phyloP scores from a whole-genome alignment of 2,888 invertebrate genomes.

The Eristalinus aeneus region DNA sequence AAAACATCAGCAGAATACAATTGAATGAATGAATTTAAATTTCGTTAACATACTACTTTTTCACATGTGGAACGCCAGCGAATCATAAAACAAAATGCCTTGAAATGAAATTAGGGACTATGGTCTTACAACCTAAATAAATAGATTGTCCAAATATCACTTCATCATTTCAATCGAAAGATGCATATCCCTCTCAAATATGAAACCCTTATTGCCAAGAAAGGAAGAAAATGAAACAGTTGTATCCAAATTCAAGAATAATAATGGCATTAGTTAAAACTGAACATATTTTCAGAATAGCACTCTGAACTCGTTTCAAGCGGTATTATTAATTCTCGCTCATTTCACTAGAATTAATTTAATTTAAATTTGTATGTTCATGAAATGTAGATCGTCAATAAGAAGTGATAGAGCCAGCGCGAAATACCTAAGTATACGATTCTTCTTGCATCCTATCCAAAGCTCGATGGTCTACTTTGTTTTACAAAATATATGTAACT shows the following conservation, averaged over 20 bases:
- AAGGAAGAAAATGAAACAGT: not conserved
- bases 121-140: not conserved
- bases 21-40: not conserved
- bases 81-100: not conserved
- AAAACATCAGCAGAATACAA: not conserved
- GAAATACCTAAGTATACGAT: constrained; percentile 22
- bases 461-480: constrained; percentile 41
- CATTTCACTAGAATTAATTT: not conserved
- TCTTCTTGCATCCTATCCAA: constrained; percentile 4
- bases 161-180: not conserved
- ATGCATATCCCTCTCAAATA: not conserved
- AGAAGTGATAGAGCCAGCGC: not conserved
- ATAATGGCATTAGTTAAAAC: not conserved
- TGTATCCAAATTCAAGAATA: not conserved
- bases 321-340: no score
- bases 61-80: not conserved
- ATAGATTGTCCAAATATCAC: not conserved
- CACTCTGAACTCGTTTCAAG: no score
- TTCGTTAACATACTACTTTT: not conserved
- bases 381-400: not conserved
- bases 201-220: not conserved
- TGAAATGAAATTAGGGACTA: not conserved
- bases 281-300: not conserved
- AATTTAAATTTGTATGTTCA: not conserved
- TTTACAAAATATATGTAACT: constrained; percentile 21